Evolutionary conservation across 2,113 vertebrate genomes (phyloP).

Genomic region (Parotia lawesii): DNA sequence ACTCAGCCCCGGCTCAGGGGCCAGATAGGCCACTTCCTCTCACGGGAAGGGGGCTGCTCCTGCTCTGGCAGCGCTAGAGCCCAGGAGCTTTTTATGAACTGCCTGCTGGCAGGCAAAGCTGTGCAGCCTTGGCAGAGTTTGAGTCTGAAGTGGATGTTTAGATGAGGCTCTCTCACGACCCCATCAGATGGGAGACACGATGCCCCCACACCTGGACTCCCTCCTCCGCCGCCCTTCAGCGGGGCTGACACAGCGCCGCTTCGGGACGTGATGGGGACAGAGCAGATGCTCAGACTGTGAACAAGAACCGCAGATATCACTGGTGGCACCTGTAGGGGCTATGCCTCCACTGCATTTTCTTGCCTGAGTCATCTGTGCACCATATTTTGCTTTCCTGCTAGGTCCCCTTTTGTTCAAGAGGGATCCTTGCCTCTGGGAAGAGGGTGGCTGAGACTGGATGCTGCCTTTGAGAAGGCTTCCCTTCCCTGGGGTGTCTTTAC

Average conservation of each 20-base stretch:
- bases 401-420: background rate
- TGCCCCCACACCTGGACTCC: background rate
- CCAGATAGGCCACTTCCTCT: background rate
- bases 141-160: background rate
- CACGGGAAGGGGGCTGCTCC: fast-evolving
- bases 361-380: background rate
- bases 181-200: fast-evolving
- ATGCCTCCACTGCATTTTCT: background rate
- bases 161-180: fast-evolving
- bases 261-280: fast-evolving
- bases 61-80: fast-evolving
- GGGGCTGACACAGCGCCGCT: fast-evolving
- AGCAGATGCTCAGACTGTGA: background rate
- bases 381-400: background rate
- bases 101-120: background rate
- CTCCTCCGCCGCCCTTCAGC: fast-evolving
- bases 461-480: background rate
- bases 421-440: background rate
- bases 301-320: background rate
- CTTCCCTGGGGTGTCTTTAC: background rate
- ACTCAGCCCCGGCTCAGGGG: background rate
- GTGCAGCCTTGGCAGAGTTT: background rate
- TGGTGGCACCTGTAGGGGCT: background rate
- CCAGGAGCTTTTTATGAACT: background rate
- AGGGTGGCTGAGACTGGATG: background rate